Percentiles rank a stretch among this genome's conserved stretches.
These are phyloP conservation scores for Euplexia lucipara DNA, from an alignment of 2,888 invertebrate species.

Conservation along the genomic window DNA sequence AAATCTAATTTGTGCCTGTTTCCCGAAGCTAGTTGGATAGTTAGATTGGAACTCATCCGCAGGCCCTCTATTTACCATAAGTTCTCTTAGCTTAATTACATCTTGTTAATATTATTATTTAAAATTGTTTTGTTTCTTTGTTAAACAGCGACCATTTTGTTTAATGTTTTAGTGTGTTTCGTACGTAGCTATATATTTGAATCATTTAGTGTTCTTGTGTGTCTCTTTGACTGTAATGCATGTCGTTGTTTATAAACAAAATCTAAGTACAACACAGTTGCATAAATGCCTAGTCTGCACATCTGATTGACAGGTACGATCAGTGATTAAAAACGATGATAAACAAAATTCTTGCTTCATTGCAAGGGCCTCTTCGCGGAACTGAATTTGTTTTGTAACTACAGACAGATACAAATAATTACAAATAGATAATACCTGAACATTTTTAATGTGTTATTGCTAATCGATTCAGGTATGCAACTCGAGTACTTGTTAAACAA, in stretches of 20 bases:
- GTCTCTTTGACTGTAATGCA: neutral
- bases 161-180: too few species aligned
- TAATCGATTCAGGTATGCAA: slow-evolving; percentile 73
- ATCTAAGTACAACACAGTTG: neutral
- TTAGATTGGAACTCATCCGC: slow-evolving; percentile 31
- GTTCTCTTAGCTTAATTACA: slow-evolving; percentile 48
- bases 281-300: neutral
- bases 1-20: slow-evolving; percentile 55
- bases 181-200: neutral
- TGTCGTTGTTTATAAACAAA: slow-evolving; percentile 19
- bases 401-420: slow-evolving; percentile 9
- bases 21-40: slow-evolving; percentile 29
- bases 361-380: slow-evolving; percentile 26
- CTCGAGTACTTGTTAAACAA: slow-evolving; percentile 68
- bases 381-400: slow-evolving; percentile 34
- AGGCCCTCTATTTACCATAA: slow-evolving; percentile 33
- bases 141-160: neutral
- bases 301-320: neutral
- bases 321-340: slow-evolving; percentile 3
- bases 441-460: slow-evolving; percentile 58
- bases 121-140: slow-evolving; percentile 8
- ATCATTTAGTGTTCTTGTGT: too few species aligned
- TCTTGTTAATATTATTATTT: slow-evolving; percentile 20
- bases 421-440: slow-evolving; percentile 48
- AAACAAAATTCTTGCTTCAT: slow-evolving; percentile 7